Percentiles rank a stretch among this genome's conserved stretches.
Conservation (phyloP, 2,888 invertebrate species). For the Morpho deidamia region DNA sequence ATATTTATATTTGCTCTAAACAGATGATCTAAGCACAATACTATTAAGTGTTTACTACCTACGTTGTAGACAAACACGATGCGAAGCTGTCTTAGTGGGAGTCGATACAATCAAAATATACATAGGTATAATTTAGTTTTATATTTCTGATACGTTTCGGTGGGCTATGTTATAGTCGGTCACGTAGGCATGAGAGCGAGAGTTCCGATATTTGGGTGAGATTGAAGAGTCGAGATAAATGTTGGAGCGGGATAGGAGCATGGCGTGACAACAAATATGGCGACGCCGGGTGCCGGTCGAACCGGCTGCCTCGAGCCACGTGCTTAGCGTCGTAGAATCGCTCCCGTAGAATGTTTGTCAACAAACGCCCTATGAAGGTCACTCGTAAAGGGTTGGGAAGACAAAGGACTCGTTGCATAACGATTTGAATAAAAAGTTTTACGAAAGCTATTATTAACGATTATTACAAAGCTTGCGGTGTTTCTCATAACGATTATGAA, state of each 20-base stretch:
- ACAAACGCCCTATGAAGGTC: slow-evolving; percentile 74
- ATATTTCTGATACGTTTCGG: slow-evolving; percentile 25
- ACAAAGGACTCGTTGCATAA: slow-evolving; percentile 61
- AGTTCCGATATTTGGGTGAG: slow-evolving; percentile 38
- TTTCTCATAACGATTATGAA: background rate
- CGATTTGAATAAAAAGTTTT: slow-evolving; percentile 23
- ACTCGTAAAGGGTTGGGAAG: slow-evolving; percentile 54
- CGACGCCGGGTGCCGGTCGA: slow-evolving; percentile 69
- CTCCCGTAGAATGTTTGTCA: slow-evolving; percentile 72
- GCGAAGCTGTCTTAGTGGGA: no score
- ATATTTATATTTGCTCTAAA: slow-evolving; percentile 18
- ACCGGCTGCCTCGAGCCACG: slow-evolving; percentile 68
- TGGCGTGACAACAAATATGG: slow-evolving; percentile 77
- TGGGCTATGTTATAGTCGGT: slow-evolving; percentile 63
- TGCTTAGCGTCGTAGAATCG: slow-evolving; percentile 60
- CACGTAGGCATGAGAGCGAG: slow-evolving; percentile 66
- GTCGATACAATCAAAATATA: no score
- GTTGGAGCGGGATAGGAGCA: slow-evolving; percentile 46
- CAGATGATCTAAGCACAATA: slow-evolving; percentile 19
- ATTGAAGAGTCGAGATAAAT: slow-evolving; percentile 32
- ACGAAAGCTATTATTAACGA: slow-evolving; percentile 14
- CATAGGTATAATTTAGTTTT: slow-evolving; percentile 4
- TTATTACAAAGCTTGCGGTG: background rate
- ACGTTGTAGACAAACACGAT: background rate
- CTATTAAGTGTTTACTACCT: background rate